Conservation (phyloP, 2,888 invertebrate species). For the Tinea semifulvella region DNA sequence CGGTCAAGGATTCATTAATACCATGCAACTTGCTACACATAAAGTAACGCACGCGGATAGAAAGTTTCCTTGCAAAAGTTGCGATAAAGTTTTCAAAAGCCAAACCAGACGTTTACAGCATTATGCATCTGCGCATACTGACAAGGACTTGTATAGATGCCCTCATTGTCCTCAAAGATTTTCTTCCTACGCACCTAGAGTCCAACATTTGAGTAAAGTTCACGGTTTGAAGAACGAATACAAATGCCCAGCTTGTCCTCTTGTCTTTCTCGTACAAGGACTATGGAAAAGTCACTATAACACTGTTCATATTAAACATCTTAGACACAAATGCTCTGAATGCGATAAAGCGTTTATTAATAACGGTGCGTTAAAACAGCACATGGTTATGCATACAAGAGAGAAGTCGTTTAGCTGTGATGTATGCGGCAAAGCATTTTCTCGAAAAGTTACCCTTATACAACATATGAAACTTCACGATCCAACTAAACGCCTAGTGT, state of each 20-base stretch:
- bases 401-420: too few species aligned
- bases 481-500: too few species aligned
- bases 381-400: conserved; percentile 31
- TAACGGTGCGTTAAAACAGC: conserved; percentile 54
- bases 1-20: conserved; percentile 50
- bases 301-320: conserved; percentile 54
- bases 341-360: conserved; percentile 55
- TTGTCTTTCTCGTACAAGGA: too few species aligned
- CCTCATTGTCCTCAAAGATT: conserved; percentile 57
- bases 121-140: conserved; percentile 43
- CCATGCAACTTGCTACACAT: conserved; percentile 21
- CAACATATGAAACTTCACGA: too few species aligned
- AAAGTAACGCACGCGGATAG: neutral
- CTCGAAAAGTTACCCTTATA: too few species aligned
- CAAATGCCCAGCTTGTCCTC: conserved; percentile 33
- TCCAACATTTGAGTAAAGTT: conserved; percentile 45
- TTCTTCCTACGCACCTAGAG: conserved; percentile 46
- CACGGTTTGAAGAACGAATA: conserved; percentile 49
- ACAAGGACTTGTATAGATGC: conserved; percentile 53
- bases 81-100: conserved; percentile 36
- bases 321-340: conserved; percentile 45
- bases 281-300: too few species aligned
- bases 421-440: too few species aligned
- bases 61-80: neutral
- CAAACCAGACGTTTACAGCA: conserved; percentile 46